Evolutionary conservation across 1,140 invertebrate species (phyloP).

Genomic region (Aphaenogaster ashmeadi): DNA sequence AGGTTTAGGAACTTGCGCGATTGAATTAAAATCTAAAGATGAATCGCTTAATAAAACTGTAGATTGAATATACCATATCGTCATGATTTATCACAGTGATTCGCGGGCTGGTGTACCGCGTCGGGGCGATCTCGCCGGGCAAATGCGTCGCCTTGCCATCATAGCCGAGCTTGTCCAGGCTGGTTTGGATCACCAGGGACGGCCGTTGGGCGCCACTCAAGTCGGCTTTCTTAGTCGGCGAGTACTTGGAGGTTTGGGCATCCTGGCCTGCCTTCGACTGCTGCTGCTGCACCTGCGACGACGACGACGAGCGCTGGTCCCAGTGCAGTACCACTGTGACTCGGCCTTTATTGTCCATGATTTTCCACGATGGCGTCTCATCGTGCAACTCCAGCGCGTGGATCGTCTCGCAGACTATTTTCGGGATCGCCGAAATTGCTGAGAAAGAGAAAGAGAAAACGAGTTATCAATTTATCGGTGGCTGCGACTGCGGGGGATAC

Average conservation of each 20-base stretch:
- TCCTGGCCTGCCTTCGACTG: constrained; percentile 84
- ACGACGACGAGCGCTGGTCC: constrained; percentile 92
- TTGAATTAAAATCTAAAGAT: background rate
- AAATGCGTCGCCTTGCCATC: constrained; percentile 81
- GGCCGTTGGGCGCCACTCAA: constrained; percentile 88
- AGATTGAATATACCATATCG: constrained; percentile 86
- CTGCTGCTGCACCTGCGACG: constrained; percentile 87
- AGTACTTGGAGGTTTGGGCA: constrained; percentile 88
- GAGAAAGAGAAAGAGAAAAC: constrained; percentile 70
- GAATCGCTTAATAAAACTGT: background rate
- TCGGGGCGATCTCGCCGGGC: constrained; percentile 85
- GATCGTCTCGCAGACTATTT: constrained; percentile 98
- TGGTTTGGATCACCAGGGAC: constrained; percentile 92
- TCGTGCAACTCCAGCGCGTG: constrained; percentile 97
- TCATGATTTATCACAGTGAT: constrained; percentile 97
- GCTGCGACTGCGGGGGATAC: background rate
- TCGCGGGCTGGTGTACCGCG: constrained; percentile 91
- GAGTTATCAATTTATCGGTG: background rate
- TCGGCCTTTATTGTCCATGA: constrained; percentile 98
- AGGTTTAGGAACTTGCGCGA: background rate
- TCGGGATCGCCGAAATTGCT: constrained; percentile 97
- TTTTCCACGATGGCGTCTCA: constrained; percentile 98
- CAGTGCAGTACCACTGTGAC: constrained; percentile 97
- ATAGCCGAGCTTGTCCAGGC: constrained; percentile 90
- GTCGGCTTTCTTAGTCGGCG: constrained; percentile 89